Evolutionary conservation across 2,888 invertebrate species (phyloP).

Genomic region (Sicus ferrugineus): DNA sequence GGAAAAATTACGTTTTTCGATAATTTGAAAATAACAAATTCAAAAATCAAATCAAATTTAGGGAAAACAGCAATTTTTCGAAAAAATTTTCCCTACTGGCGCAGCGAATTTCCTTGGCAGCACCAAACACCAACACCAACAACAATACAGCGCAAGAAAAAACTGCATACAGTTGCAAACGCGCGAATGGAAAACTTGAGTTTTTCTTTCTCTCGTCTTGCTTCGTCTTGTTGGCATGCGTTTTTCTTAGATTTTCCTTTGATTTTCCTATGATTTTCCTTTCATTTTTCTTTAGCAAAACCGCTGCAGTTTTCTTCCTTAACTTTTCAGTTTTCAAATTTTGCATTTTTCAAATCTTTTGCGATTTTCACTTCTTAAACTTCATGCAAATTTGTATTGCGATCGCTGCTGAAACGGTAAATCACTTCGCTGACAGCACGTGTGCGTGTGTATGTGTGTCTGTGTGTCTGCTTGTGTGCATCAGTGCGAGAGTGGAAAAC

Average conservation of each 20-base stretch:
- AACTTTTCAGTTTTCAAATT: conserved; percentile 28
- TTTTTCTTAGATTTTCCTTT: conserved; percentile 21
- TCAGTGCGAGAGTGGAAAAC: background rate
- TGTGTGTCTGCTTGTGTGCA: conserved; percentile 5
- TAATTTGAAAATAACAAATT: background rate
- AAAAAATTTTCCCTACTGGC: background rate
- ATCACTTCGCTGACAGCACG: background rate
- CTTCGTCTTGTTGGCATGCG: background rate
- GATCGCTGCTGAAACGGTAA: background rate
- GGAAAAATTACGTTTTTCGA: too few relatives aligned
- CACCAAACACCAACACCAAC: background rate
- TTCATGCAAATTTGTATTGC: conserved; percentile 2
- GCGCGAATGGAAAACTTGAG: background rate
- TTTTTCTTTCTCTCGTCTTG: conserved; percentile 14
- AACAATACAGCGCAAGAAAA: background rate
- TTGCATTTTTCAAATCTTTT: background rate
- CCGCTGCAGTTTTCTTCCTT: conserved; percentile 27
- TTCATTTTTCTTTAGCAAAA: conserved; percentile 34
- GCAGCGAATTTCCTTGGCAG: background rate
- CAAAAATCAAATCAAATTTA: background rate
- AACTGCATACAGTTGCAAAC: background rate
- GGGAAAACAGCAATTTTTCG: background rate
- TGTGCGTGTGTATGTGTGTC: background rate
- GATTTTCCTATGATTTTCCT: conserved; percentile 34
- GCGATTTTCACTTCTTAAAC: background rate